Evolutionary conservation across 1,140 invertebrate species (phyloP).

Genomic region (Nymphalis io): DNA sequence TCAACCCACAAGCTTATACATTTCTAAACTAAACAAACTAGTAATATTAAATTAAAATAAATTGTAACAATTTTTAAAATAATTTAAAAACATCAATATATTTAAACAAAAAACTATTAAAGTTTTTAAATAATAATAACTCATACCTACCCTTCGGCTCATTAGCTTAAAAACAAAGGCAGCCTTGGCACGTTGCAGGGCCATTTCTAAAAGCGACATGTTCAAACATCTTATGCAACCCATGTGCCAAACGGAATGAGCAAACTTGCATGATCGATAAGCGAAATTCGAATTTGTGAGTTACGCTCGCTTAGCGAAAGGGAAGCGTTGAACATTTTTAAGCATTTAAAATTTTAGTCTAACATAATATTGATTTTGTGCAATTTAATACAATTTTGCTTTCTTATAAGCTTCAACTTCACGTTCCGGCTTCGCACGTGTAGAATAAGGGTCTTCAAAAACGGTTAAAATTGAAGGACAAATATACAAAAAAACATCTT

Average conservation of each 20-base stretch:
- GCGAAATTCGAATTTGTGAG: conserved; percentile 3
- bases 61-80: too few relatives aligned
- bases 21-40: too few relatives aligned
- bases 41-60: too few relatives aligned
- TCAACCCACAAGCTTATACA: too few relatives aligned
- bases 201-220: conserved; percentile 25
- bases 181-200: conserved; percentile 22
- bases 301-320: not conserved
- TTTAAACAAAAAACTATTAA: not conserved
- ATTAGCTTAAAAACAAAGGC: conserved; percentile 9
- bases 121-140: not conserved
- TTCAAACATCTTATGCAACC: conserved; percentile 34
- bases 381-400: too few relatives aligned
- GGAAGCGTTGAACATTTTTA: not conserved
- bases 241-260: conserved; percentile 28
- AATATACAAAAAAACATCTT: too few relatives aligned
- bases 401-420: too few relatives aligned
- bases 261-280: conserved; percentile 27
- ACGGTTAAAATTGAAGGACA: too few relatives aligned
- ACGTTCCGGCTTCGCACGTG: too few relatives aligned
- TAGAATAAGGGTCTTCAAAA: too few relatives aligned
- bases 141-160: not conserved
- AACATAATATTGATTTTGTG: too few relatives aligned
- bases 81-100: not conserved
- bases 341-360: not conserved